Percentiles rank a stretch among this genome's conserved stretches.
Conservation (phyloP, 2,113 vertebrate species). For the Pomatostomus ruficeps region DNA sequence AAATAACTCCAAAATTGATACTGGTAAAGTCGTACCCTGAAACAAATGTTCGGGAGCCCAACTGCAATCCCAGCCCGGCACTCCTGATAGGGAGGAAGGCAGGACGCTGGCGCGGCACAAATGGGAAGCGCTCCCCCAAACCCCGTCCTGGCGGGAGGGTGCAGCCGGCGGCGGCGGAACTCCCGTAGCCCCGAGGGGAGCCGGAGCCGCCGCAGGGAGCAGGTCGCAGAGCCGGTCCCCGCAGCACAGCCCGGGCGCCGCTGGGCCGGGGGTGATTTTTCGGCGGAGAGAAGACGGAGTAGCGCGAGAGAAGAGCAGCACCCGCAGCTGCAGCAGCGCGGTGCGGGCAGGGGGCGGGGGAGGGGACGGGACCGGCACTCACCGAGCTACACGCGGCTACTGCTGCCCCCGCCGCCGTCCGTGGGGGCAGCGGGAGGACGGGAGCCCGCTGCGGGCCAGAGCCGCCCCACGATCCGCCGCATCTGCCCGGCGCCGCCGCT, state of each 20-base stretch:
- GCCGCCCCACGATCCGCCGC: background rate
- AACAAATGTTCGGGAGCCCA: background rate
- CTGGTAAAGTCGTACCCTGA: background rate
- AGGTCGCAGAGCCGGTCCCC: background rate
- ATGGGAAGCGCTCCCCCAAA: background rate
- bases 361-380: background rate
- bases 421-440: slow-evolving; percentile 10
- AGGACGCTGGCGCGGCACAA: background rate
- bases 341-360: background rate
- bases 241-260: background rate
- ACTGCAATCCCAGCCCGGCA: background rate
- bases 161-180: background rate
- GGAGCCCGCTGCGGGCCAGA: slow-evolving; percentile 25
- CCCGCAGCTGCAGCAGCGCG: background rate
- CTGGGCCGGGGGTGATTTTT: background rate
- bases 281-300: background rate
- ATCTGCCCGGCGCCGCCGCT: slow-evolving; percentile 2
- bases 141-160: background rate
- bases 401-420: slow-evolving; percentile 26
- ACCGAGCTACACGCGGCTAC: background rate
- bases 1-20: background rate
- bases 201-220: background rate
- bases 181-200: background rate
- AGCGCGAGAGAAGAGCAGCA: background rate
- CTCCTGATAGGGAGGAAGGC: rapidly evolving